phyloP scores from a whole-genome alignment of 92 coral and sea anemone species.

The Porites cylindrica region DNA sequence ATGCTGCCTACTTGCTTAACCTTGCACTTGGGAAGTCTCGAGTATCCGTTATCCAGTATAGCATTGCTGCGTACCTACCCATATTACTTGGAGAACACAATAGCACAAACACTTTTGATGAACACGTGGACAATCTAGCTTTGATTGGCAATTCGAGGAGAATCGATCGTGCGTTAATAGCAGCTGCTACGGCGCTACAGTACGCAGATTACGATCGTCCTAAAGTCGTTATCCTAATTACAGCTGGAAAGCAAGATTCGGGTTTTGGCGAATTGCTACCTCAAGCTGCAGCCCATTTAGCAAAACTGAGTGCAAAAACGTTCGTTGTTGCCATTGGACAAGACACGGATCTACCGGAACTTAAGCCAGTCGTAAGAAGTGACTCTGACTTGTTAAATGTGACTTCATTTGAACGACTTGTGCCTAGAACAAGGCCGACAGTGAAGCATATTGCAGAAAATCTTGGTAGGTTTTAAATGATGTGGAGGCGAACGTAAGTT shows the following conservation, averaged over 20 bases:
- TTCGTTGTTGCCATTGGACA: no score
- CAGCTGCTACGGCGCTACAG: not conserved
- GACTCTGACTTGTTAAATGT: no score
- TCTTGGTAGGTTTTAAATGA: no score
- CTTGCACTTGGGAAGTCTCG: not conserved
- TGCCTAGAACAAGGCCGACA: no score
- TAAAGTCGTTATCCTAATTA: conserved; percentile 56
- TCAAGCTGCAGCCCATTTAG: no score
- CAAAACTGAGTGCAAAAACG: no score
- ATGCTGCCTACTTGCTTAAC: conserved; percentile 61
- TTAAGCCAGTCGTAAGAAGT: no score
- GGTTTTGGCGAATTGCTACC: not conserved
- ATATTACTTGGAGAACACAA: no score
- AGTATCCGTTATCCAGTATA: not conserved
- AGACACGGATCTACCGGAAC: no score
- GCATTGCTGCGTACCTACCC: not conserved
- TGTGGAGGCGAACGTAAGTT: no score
- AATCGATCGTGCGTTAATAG: not conserved
- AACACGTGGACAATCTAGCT: not conserved
- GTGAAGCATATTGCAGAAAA: no score
- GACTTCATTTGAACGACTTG: no score
- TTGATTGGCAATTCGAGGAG: not conserved
- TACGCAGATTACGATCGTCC: not conserved
- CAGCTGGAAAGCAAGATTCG: conserved; percentile 66
- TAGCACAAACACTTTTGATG: not conserved